Conservation (phyloP, 2,888 invertebrate species). For the Nemapogon koenigi region DNA sequence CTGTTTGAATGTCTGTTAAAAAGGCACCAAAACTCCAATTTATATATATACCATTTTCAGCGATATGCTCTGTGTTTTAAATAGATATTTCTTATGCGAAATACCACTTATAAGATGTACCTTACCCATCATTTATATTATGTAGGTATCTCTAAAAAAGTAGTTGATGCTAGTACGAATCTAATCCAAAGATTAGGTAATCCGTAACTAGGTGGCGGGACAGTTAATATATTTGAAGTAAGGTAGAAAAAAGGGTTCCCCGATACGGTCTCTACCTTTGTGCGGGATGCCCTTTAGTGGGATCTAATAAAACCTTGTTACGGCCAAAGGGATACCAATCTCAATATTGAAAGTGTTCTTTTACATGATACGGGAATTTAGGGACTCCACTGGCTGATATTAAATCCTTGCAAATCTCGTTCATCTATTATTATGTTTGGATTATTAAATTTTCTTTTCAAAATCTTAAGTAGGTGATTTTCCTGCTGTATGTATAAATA, state of each 20-base stretch:
- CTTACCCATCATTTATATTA: too few species aligned
- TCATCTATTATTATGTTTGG: conserved; percentile 13
- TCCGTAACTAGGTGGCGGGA: conserved; percentile 41
- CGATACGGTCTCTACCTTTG: conserved; percentile 48
- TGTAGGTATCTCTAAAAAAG: too few species aligned
- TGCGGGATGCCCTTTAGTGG: conserved; percentile 63
- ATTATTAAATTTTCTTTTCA: background rate
- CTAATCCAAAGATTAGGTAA: background rate
- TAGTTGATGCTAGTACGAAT: background rate
- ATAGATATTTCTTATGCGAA: too few species aligned
- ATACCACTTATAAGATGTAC: too few species aligned
- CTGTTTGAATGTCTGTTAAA: too few species aligned
- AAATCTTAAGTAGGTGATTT: background rate
- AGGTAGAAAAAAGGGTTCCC: conserved; percentile 63
- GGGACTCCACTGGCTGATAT: conserved; percentile 54
- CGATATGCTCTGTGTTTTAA: too few species aligned
- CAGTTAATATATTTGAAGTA: conserved; percentile 65
- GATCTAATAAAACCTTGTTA: conserved; percentile 66
- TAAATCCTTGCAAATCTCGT: conserved; percentile 55
- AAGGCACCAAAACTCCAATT: too few species aligned
- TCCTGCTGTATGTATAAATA: background rate
- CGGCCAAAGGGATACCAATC: conserved; percentile 64
- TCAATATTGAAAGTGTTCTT: conserved; percentile 64
- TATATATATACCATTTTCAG: too few species aligned
- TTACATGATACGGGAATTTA: conserved; percentile 65